Evolutionary conservation across 2,113 vertebrate species (phyloP), one percentile per base, ranked within the genome.

Genomic region (Platichthys flesus): DNA sequence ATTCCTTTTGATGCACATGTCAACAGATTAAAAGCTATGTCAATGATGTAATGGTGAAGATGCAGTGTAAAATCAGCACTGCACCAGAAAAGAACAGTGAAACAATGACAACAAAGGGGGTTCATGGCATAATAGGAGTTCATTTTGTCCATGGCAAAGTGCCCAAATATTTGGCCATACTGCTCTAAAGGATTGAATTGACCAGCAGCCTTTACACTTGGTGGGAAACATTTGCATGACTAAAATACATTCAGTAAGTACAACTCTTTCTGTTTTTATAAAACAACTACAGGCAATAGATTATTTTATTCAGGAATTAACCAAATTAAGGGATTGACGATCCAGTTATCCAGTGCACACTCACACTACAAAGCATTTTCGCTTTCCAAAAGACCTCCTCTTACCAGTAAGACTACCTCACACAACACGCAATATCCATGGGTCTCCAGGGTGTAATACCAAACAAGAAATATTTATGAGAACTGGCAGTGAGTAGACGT

Each of bases 1-100:
- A 54, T 66, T 69, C 74, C 21, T 67, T 84, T 79, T 83, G 56
- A 83, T 73, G 72, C 40, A 12, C 59, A 52, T 78, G 77, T 71
- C 59, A 77, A 69, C 45, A 66, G 15, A 71, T 60, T 76, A 51
- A 74, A 77, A 74, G 51, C 23, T 31, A 31, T 31, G 31, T 31
- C 31, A 54, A n/a, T 54, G 51, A 54, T 54, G 47, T 51, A 51
- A 51, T 14, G 10, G 18, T 51, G 47, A 51, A 51, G 21, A 47
- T 63, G 68, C 5, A 49, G 71, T 56, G 42, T 62, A 35, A 51
- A 47, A 24, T 65, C 45, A 21, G 31, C 9, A 35, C 23, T 21
- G n/a, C 5, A n/a, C 1, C 6, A 47, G 59, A 67, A 81, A 78
- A 71, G 60, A 63, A 42, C 54, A 20, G 13, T 10, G 13, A 59